Percentiles rank a stretch among this genome's conserved stretches.
phyloP scores from a whole-genome alignment of 2,797 vertebrate species.

The Tauraco hartlaubi region DNA sequence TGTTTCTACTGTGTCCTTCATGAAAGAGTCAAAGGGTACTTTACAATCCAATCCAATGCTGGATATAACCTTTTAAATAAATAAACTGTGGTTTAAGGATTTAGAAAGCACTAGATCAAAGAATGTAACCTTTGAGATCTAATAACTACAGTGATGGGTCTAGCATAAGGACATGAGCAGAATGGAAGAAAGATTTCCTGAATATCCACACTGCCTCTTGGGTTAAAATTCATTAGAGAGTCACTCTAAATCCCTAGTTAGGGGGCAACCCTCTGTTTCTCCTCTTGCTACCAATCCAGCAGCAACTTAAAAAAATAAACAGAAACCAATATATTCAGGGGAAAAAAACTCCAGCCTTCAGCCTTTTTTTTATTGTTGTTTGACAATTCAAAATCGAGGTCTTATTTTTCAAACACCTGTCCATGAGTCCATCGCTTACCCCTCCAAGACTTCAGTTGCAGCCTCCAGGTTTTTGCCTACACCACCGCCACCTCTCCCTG shows the following conservation, averaged over 20 bases:
- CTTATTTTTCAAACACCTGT: background rate
- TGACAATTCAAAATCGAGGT: background rate
- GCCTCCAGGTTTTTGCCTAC: background rate
- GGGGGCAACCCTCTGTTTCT: background rate
- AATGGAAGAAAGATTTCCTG: constrained; percentile 48
- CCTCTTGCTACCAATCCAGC: background rate
- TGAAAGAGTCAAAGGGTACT: constrained; percentile 63
- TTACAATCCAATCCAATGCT: constrained; percentile 61
- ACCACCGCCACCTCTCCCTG: too few species aligned
- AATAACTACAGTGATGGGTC: constrained; percentile 59
- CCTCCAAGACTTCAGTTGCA: background rate
- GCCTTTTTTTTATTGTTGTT: background rate
- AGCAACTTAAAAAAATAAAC: background rate
- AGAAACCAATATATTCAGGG: background rate
- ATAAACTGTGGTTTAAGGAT: constrained; percentile 65
- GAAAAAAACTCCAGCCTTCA: background rate
- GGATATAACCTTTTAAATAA: constrained; percentile 74
- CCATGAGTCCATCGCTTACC: background rate
- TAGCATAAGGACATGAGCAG: constrained; percentile 43
- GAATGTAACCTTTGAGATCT: constrained; percentile 69
- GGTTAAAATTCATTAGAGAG: constrained; percentile 23
- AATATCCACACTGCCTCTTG: background rate
- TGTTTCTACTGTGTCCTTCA: constrained; percentile 64
- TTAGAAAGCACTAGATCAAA: constrained; percentile 71
- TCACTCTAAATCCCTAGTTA: constrained; percentile 9